These are phyloP conservation scores for Lithodes maja DNA, from an alignment of 2,888 invertebrate genomes.

Conservation along the genomic window DNA sequence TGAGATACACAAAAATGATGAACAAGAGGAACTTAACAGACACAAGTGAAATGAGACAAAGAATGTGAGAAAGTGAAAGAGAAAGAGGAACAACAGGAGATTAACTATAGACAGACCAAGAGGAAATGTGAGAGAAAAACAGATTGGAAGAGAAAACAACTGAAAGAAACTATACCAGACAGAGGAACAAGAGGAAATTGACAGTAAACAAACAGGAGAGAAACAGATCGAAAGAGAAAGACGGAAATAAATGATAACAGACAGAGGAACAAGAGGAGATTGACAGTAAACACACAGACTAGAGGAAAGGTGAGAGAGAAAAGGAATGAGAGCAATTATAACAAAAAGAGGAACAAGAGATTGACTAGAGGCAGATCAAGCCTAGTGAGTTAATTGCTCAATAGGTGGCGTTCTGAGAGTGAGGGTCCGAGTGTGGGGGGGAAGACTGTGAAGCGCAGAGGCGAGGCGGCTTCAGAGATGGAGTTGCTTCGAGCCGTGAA, in stretches of 20 bases:
- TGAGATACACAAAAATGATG: too few relatives aligned
- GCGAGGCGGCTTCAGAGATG: too few relatives aligned
- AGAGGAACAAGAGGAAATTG: neutral
- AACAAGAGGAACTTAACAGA: too few relatives aligned
- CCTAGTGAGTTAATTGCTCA: too few relatives aligned
- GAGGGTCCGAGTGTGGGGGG: too few relatives aligned
- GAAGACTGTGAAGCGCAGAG: too few relatives aligned
- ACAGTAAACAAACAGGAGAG: neutral
- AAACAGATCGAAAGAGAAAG: neutral
- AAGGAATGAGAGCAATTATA: neutral
- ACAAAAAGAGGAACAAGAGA: neutral
- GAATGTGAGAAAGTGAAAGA: slow-evolving; percentile 11
- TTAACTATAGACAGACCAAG: slow-evolving; percentile 5
- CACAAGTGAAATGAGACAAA: neutral
- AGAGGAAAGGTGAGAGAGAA: neutral
- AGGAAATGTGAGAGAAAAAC: slow-evolving; percentile 27
- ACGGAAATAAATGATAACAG: slow-evolving; percentile 1
- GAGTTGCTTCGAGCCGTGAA: too few relatives aligned
- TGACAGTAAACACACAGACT: neutral
- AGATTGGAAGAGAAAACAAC: slow-evolving; percentile 8
- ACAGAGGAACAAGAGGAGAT: neutral
- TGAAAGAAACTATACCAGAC: neutral
- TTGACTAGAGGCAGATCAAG: too few relatives aligned
- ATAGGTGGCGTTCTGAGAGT: too few relatives aligned
- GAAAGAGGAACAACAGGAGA: neutral